These are phyloP conservation scores for Leptura quadrifasciata DNA, from an alignment of 2,888 invertebrate genomes.

Conservation along the genomic window DNA sequence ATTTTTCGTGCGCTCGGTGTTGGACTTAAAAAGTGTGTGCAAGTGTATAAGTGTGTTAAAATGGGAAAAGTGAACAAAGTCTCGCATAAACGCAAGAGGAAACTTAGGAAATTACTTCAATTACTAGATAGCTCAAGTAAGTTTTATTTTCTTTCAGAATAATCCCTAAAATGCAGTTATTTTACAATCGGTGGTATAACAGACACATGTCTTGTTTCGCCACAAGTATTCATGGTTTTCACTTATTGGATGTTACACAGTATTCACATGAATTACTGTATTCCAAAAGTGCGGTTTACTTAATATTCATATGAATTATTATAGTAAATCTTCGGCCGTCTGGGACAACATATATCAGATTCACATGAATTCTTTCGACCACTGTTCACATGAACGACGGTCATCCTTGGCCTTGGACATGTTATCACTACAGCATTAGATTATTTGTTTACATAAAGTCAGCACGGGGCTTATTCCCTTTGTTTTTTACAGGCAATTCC, in stretches of 20 bases:
- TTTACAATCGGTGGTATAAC: conserved; percentile 9
- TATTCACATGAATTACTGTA: background rate
- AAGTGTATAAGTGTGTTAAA: background rate
- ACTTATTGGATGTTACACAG: background rate
- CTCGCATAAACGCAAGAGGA: background rate
- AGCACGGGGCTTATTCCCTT: conserved; percentile 3
- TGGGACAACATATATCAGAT: background rate
- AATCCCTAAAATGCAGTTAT: conserved; percentile 1
- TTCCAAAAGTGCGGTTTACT: background rate
- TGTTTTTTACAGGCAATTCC: background rate
- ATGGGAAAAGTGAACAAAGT: background rate
- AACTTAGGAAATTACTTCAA: conserved; percentile 3
- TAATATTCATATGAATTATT: conserved; percentile 13
- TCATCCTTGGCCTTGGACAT: conserved; percentile 5
- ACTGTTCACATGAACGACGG: conserved; percentile 8
- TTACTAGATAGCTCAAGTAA: conserved; percentile 9
- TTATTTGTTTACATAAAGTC: background rate
- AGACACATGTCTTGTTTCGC: too few species aligned
- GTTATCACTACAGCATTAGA: background rate
- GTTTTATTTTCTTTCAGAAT: conserved; percentile 8
- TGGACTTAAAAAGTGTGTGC: background rate
- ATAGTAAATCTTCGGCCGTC: background rate
- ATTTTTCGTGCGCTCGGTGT: conserved; percentile 13
- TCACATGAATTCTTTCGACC: conserved; percentile 1
- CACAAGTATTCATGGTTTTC: background rate